Base-by-base conservation (phyloP, 2,113 vertebrate genomes). In the Bolborhynchus lineola region DNA sequence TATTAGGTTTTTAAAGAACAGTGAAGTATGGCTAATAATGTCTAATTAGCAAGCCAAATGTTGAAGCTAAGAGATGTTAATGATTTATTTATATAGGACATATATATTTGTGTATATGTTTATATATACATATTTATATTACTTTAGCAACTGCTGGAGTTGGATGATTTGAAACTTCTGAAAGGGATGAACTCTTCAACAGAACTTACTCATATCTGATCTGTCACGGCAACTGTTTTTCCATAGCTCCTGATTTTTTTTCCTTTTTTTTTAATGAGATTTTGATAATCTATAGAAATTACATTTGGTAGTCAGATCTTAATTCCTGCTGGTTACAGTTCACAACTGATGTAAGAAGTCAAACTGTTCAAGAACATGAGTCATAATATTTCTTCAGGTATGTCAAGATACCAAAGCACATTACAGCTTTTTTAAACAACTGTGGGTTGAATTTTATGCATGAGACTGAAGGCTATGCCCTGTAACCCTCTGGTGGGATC, bases 401-500 rank as follows among this genome's bases (percentile, higher is more conserved):
- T 23, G 3, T 67, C 26, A 39, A 59, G 42, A 76, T 10, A 59
- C 2, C 8, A 39, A 71, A 63, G 42, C 6, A 10, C 1, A 1
- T 47, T 70, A 18, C 5, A 31, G 3, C 4, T 16, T 7, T 3
- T 63, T 80, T 41, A 18, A 46, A n/a, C 12, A 35, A 2, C 12
- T 10, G 6, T 25, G 76, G 3, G 2, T 17, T 47, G 17, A 47
- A 44, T 49, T 69, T 35, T 29, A 39, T 6, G 13, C 39, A 33
- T 0, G 2, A 60, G 39, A 19, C 16, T 17, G 53, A 24, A 14
- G 18, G 2, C 42, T n/a, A 1, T 18, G 52, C 10, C 16, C 23
- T 42, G 25, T 55, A 49, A 57, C 16, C 1, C 11, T 50, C 33
- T 41, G 25, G 7, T 31, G 9, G 3, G n/a, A 6, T 8, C 52